Evolutionary conservation across 2,888 invertebrate genomes (phyloP).

Genomic region (Sabatieria punctata): DNA sequence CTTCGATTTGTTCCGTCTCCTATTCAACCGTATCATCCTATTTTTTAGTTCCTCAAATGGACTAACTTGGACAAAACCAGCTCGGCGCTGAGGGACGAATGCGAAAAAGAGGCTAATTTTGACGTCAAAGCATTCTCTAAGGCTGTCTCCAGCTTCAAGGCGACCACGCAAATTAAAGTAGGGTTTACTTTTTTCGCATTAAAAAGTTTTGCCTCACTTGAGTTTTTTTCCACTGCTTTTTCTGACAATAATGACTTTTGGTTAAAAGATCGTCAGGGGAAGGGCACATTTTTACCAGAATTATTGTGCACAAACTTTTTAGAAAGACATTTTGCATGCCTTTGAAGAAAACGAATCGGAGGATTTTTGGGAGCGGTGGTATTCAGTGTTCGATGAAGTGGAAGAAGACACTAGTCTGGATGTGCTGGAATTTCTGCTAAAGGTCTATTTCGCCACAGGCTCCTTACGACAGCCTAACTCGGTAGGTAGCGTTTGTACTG

Average conservation of each 20-base stretch:
- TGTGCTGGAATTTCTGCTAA: not conserved
- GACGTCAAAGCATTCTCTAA: not conserved
- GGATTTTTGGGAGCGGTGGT: not conserved
- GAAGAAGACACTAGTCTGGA: not conserved
- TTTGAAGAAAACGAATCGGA: not conserved
- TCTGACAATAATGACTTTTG: too few species aligned
- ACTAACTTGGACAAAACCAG: not conserved
- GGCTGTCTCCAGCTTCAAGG: not conserved
- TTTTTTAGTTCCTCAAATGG: not conserved
- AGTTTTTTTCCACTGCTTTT: too few species aligned
- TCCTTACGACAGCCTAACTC: not conserved
- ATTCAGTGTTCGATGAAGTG: not conserved
- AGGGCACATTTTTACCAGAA: too few species aligned
- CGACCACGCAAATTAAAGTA: too few species aligned
- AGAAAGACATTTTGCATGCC: not conserved
- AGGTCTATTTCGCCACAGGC: not conserved
- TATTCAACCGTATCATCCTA: too few species aligned
- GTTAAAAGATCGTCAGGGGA: too few species aligned
- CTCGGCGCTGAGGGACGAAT: not conserved
- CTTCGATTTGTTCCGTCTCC: too few species aligned
- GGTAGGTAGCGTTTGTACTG: not conserved
- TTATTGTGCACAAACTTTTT: not conserved
- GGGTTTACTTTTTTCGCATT: too few species aligned
- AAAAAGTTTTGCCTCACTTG: too few species aligned
- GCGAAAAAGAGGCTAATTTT: not conserved